Evolutionary conservation across 2,113 vertebrate genomes (phyloP).

Genomic region (Rhinolophus ferrumequinum): DNA sequence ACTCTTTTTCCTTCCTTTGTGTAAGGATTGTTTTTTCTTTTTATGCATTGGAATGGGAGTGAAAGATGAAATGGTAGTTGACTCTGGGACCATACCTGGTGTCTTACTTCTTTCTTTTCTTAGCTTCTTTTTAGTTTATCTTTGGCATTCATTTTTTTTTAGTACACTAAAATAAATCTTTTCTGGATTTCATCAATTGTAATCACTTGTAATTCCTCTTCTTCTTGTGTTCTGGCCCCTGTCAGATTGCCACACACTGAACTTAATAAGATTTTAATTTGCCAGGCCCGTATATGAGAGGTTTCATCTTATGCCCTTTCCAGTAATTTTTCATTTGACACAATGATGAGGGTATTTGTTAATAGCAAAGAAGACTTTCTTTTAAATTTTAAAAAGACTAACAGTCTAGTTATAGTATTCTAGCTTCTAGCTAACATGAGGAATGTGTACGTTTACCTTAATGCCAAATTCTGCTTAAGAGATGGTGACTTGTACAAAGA

Average conservation of each 20-base stretch:
- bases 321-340: slow-evolving; percentile 31
- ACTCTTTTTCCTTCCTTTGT: not conserved
- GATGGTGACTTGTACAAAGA: slow-evolving; percentile 33
- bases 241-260: not conserved
- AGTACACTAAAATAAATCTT: not conserved
- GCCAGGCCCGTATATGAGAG: not conserved
- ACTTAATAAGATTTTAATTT: slow-evolving; percentile 32
- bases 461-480: slow-evolving; percentile 15
- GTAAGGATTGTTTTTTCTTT: not conserved
- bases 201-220: not conserved
- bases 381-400: slow-evolving; percentile 40
- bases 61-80: not conserved
- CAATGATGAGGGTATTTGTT: slow-evolving; percentile 20
- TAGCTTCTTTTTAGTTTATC: slow-evolving; percentile 25
- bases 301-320: slow-evolving; percentile 12
- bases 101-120: not conserved
- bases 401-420: not conserved
- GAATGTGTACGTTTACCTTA: slow-evolving; percentile 37
- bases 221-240: not conserved
- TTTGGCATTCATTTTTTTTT: not conserved
- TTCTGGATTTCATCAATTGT: not conserved
- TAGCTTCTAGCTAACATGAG: slow-evolving; percentile 36
- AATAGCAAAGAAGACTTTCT: slow-evolving; percentile 48
- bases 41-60: not conserved
- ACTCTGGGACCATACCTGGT: not conserved